Evolutionary conservation across 2,797 vertebrate genomes (phyloP).

Genomic region (Fistularia commersonii): DNA sequence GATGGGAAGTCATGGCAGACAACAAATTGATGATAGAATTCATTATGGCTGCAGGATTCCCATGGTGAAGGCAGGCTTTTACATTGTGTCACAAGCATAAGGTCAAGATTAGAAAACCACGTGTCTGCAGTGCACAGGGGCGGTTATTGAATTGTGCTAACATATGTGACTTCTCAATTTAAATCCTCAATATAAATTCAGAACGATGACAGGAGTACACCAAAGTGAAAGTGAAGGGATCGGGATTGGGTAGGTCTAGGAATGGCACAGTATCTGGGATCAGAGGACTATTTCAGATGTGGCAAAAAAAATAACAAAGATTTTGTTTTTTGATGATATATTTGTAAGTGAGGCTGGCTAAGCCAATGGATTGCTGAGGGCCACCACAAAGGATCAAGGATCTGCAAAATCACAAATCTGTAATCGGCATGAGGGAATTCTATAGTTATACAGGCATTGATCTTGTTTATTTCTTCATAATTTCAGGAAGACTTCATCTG

Average conservation of each 20-base stretch:
- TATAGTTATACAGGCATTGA: too few species aligned
- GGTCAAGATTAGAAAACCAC: background rate
- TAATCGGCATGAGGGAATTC: too few species aligned
- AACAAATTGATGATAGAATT: background rate
- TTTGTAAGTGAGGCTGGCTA: too few species aligned
- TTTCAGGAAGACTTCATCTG: too few species aligned
- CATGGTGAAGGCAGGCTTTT: background rate
- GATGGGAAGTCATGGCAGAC: background rate
- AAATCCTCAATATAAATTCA: background rate
- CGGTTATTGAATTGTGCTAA: background rate
- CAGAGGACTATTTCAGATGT: background rate
- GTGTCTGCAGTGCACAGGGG: background rate
- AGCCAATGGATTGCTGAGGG: too few species aligned
- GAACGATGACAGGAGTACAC: background rate
- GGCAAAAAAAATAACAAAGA: background rate
- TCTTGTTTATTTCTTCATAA: too few species aligned
- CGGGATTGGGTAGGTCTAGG: background rate
- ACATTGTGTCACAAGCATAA: background rate
- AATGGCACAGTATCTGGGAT: too few species aligned
- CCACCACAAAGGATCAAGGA: too few species aligned
- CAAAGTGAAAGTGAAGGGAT: background rate
- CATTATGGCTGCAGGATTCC: background rate
- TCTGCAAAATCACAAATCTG: too few species aligned
- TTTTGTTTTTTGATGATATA: too few species aligned
- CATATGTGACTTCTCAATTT: background rate